Evolutionary conservation across 2,888 invertebrate genomes (phyloP).

Genomic region (Chalcosyrphus nemorum): DNA sequence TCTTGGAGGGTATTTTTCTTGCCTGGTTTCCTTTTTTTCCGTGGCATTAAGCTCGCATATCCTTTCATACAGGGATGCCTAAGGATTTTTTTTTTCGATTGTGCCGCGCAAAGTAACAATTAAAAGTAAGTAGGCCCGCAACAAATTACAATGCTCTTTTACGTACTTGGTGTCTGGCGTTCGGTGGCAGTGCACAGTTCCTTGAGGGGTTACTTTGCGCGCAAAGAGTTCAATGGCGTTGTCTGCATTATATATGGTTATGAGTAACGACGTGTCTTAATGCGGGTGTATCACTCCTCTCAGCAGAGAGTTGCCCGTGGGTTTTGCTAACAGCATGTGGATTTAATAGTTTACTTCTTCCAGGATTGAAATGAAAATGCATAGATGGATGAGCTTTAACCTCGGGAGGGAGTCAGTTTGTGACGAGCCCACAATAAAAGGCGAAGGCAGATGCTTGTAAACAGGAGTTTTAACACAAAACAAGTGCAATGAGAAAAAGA

Average conservation of each 20-base stretch:
- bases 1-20: not conserved
- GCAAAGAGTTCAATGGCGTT: constrained; percentile 65
- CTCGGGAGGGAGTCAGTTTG: too few species aligned
- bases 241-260: not conserved
- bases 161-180: not conserved
- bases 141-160: constrained; percentile 68
- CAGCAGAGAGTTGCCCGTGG: not conserved
- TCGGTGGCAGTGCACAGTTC: constrained; percentile 3
- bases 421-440: too few species aligned
- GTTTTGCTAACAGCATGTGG: not conserved
- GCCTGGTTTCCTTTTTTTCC: constrained; percentile 51
- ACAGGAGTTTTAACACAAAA: too few species aligned
- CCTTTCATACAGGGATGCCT: constrained; percentile 17
- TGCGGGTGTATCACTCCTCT: not conserved
- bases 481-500: too few species aligned
- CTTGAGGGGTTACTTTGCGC: not conserved
- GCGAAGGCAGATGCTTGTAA: too few species aligned
- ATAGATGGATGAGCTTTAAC: not conserved
- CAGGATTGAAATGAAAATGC: not conserved
- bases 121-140: constrained; percentile 72
- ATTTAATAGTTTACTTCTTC: constrained; percentile 4
- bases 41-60: constrained; percentile 34
- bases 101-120: constrained; percentile 67
- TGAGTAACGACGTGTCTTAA: constrained; percentile 10
- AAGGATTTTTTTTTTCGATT: constrained; percentile 59